These are phyloP conservation scores for Pygoscelis adeliae DNA, from an alignment of 2,113 vertebrate species.

Conservation along the genomic window DNA sequence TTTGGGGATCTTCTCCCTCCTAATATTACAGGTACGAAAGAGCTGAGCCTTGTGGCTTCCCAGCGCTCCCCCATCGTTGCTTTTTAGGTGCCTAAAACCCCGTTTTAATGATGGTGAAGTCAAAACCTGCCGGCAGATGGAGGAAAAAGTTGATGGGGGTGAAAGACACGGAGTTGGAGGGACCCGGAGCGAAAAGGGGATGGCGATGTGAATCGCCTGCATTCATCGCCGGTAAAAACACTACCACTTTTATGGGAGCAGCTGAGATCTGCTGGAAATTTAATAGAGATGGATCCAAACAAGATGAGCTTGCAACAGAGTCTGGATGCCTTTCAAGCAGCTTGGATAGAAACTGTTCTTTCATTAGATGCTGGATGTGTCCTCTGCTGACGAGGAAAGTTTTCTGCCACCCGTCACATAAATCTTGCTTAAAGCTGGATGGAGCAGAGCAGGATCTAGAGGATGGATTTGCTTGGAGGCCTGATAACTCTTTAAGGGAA, in stretches of 20 bases:
- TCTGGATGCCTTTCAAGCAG: neutral
- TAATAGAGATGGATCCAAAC: neutral
- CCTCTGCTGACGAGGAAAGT: neutral
- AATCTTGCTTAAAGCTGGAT: neutral
- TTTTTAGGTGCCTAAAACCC: neutral
- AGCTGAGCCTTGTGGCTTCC: neutral
- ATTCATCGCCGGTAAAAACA: neutral
- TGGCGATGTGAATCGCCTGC: neutral
- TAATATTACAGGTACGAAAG: neutral
- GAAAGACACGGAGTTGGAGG: neutral
- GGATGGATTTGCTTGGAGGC: neutral
- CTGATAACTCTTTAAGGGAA: neutral
- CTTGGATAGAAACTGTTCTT: neutral
- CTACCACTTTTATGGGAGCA: neutral
- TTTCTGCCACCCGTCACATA: neutral
- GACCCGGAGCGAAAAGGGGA: neutral
- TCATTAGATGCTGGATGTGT: neutral
- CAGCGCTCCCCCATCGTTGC: rapidly evolving
- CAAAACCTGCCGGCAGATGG: neutral
- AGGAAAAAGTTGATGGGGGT: neutral
- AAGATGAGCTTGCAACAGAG: neutral
- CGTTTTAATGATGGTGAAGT: rapidly evolving
- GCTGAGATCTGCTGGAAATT: neutral
- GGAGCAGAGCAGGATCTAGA: neutral
- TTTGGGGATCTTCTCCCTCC: neutral